Conservation (phyloP, 2,888 invertebrate genomes). For the Dasysyrphus tricinctus region DNA sequence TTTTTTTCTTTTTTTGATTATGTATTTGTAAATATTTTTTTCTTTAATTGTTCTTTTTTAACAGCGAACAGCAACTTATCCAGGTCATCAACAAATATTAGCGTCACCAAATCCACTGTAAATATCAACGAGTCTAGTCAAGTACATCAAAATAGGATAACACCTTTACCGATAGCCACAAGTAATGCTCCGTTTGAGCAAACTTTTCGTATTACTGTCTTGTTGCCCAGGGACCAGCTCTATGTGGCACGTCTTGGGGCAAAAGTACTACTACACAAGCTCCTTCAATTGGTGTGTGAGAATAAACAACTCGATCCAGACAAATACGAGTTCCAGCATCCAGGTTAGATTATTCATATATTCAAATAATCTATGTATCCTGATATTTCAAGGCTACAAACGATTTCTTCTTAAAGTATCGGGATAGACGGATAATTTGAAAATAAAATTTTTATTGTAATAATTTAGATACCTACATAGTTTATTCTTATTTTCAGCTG, state of each 20-base stretch:
- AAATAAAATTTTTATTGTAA: background rate
- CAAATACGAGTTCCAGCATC: conserved; percentile 91
- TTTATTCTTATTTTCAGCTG: conserved; percentile 78
- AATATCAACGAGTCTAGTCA: conserved; percentile 83
- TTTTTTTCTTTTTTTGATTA: background rate
- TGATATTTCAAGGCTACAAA: too few relatives aligned
- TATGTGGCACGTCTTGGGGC: conserved; percentile 90
- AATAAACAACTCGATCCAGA: conserved; percentile 90
- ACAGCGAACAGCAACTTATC: conserved; percentile 81
- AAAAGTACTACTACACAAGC: conserved; percentile 87
- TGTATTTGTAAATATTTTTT: background rate
- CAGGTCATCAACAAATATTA: conserved; percentile 81
- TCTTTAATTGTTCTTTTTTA: background rate
- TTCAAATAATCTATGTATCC: too few relatives aligned
- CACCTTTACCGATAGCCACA: conserved; percentile 81
- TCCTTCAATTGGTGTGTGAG: conserved; percentile 89
- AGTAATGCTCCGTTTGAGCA: conserved; percentile 84
- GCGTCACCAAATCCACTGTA: conserved; percentile 79
- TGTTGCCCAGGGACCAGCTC: conserved; percentile 91
- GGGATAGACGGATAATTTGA: background rate
- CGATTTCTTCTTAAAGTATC: too few relatives aligned
- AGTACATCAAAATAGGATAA: conserved; percentile 83
- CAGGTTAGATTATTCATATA: conserved; percentile 86
- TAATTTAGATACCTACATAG: background rate
- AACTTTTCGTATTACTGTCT: conserved; percentile 85